Conservation (phyloP, 2,113 vertebrate genomes). For the Anolis carolinensis region DNA sequence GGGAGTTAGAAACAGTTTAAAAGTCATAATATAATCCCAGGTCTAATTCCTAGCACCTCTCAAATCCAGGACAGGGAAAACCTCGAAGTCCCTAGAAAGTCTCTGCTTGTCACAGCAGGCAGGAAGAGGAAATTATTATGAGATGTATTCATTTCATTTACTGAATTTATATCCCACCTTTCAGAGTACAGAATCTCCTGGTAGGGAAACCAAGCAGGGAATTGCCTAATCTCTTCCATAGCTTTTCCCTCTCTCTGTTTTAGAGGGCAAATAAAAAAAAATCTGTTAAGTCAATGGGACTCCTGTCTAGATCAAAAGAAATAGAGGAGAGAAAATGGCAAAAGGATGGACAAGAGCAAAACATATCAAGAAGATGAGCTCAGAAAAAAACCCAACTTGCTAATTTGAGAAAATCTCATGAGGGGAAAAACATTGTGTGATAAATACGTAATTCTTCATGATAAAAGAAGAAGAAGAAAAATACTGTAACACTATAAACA, state of each 20-base stretch:
- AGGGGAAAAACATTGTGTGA: constrained; percentile 19
- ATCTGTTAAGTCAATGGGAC: constrained; percentile 8
- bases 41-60: background rate
- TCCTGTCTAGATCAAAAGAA: constrained; percentile 1
- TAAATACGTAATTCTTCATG: constrained; percentile 27
- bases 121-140: background rate
- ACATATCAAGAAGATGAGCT: constrained; percentile 23
- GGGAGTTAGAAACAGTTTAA: background rate
- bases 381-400: constrained; percentile 7
- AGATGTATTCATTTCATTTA: background rate
- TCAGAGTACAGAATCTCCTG: background rate
- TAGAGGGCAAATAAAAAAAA: constrained; percentile 4
- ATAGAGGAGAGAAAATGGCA: background rate
- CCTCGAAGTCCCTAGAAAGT: background rate
- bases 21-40: background rate
- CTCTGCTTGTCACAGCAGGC: background rate
- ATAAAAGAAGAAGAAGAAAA: constrained; percentile 22
- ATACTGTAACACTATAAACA: constrained; percentile 33
- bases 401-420: constrained; percentile 26
- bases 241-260: background rate
- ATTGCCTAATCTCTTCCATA: background rate
- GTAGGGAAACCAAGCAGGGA: background rate
- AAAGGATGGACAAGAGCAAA: background rate
- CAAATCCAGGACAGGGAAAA: background rate
- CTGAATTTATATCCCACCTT: too few species aligned